phyloP scores from a whole-genome alignment of 2,888 invertebrate genomes.

The Tethea ocularis region DNA sequence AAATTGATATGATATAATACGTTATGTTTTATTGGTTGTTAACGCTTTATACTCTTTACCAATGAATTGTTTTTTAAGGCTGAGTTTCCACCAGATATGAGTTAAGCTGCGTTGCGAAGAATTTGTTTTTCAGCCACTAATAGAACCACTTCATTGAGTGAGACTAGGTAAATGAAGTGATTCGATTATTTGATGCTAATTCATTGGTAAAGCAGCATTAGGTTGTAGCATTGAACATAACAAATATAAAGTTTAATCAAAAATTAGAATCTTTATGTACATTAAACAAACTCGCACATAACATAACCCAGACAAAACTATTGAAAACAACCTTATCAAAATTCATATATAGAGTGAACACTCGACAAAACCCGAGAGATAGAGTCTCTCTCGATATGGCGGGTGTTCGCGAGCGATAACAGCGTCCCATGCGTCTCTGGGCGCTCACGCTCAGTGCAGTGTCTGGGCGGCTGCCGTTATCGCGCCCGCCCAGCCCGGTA shows the following conservation, averaged over 20 bases:
- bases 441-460: constrained; percentile 24
- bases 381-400: constrained; percentile 51
- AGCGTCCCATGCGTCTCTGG: constrained; percentile 32
- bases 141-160: too few species aligned
- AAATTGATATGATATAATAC: constrained; percentile 43
- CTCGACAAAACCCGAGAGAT: constrained; percentile 54
- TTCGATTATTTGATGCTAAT: too few species aligned
- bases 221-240: too few species aligned
- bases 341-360: constrained; percentile 10
- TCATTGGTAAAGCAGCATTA: too few species aligned
- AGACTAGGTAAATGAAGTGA: too few species aligned
- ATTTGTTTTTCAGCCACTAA: too few species aligned
- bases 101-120: too few species aligned
- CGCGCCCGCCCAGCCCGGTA: constrained; percentile 58
- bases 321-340: neutral
- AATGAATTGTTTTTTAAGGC: too few species aligned
- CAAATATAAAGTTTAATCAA: too few species aligned
- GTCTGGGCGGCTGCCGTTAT: constrained; percentile 43
- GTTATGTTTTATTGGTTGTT: neutral
- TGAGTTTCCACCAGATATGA: too few species aligned
- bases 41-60: neutral
- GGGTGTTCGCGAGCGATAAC: constrained; percentile 62
- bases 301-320: constrained; percentile 1
- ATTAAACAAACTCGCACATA: neutral
- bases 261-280: neutral